A percentile compares a stretch with the other conserved stretches of the same genome.
Conservation (phyloP, 2,888 invertebrate genomes). For the Pachydiplax longipennis region DNA sequence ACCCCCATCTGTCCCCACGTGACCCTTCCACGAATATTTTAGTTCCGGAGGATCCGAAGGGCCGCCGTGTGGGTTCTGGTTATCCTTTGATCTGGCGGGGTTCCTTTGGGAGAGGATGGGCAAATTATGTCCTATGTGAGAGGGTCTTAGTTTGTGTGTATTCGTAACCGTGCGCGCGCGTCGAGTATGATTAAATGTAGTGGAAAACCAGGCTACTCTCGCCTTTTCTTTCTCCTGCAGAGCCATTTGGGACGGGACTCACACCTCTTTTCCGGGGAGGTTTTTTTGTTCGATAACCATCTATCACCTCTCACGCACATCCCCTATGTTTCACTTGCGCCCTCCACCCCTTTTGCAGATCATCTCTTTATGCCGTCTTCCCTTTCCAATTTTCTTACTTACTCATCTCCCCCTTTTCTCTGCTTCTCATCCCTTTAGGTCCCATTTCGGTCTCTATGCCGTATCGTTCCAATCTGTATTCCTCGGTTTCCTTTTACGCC, state of each 20-base stretch:
- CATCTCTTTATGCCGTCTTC: neutral
- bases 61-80: slow-evolving; percentile 8
- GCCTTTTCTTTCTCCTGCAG: neutral
- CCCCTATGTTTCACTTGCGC: neutral
- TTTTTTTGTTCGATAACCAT: slow-evolving; percentile 32
- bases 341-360: neutral
- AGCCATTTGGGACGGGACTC: neutral
- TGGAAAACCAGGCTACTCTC: neutral
- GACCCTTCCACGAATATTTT: neutral
- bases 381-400: too few species aligned
- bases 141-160: slow-evolving; percentile 12
- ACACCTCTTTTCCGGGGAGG: neutral
- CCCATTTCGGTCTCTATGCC: neutral
- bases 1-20: neutral
- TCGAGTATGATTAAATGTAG: slow-evolving; percentile 27
- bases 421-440: neutral
- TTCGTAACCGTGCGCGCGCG: neutral
- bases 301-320: neutral
- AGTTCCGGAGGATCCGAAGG: neutral
- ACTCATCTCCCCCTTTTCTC: neutral
- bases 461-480: neutral
- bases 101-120: slow-evolving; percentile 28
- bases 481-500: too few species aligned
- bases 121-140: slow-evolving; percentile 21
- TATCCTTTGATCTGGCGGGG: slow-evolving; percentile 25